phyloP scores from a whole-genome alignment of 30 jellyfish, hydroid and myxozoan species.

The Turritopsis rubra region DNA sequence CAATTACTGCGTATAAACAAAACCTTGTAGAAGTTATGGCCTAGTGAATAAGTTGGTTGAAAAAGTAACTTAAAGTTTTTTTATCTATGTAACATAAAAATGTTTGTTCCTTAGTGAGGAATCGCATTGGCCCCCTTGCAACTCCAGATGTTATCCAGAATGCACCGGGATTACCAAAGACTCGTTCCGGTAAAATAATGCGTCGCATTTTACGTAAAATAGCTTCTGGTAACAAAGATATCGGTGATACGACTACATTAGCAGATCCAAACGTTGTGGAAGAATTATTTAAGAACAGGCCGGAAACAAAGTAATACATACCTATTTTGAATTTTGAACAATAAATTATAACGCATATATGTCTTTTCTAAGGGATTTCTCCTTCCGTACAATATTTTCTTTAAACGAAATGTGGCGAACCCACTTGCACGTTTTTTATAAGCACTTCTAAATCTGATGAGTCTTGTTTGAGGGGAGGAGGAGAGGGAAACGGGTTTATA shows the following conservation, averaged over 20 bases:
- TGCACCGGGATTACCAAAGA: constrained; percentile 97
- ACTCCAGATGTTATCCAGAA: constrained; percentile 86
- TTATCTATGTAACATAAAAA: neutral
- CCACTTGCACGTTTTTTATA: too few species aligned
- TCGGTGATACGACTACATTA: constrained; percentile 93
- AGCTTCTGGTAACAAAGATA: constrained; percentile 73
- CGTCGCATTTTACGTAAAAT: constrained; percentile 93
- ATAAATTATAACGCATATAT: neutral
- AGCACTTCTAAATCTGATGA: too few species aligned
- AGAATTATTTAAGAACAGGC: constrained; percentile 76
- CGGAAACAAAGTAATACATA: constrained; percentile 14
- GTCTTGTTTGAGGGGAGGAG: too few species aligned
- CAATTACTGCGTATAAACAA: too few species aligned
- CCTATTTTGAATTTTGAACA: neutral
- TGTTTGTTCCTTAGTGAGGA: constrained; percentile 57
- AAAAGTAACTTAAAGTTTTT: neutral
- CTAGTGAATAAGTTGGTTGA: neutral
- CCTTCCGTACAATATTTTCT: too few species aligned
- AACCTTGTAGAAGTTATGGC: too few species aligned
- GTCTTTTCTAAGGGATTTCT: too few species aligned
- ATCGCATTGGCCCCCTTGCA: constrained; percentile 96
- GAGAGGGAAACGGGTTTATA: too few species aligned
- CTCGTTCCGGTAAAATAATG: constrained; percentile 99
- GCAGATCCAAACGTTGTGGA: constrained; percentile 92
- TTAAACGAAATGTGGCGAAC: too few species aligned